Percentiles rank a stretch among this genome's conserved stretches.
phyloP scores from a whole-genome alignment of 1,140 invertebrate species.

The Drosophila sturtevanti region DNA sequence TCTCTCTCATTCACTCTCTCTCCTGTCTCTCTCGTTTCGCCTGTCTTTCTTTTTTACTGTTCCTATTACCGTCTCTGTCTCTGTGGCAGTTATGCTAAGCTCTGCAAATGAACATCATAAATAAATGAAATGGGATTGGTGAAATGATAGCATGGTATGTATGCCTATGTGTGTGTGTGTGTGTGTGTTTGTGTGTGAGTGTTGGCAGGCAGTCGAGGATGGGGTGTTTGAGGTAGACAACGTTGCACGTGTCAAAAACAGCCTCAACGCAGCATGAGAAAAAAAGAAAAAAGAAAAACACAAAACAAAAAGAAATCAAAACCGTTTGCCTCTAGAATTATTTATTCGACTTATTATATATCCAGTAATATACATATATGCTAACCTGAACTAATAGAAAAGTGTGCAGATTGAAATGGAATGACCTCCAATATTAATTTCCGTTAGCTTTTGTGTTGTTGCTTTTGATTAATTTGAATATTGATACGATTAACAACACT shows the following conservation, averaged over 20 bases:
- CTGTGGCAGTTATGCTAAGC: slow-evolving; percentile 63
- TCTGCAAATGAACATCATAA: slow-evolving; percentile 73
- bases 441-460: no score
- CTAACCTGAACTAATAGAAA: no score
- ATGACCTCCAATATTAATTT: no score
- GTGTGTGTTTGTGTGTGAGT: background rate
- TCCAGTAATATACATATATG: background rate
- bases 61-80: background rate
- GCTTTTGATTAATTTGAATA: no score
- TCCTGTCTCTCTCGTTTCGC: background rate
- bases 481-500: no score
- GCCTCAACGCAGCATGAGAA: background rate
- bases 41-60: slow-evolving; percentile 5
- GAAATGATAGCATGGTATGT: background rate
- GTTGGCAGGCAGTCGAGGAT: no score
- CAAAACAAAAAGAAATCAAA: background rate
- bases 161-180: background rate
- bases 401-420: no score
- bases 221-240: background rate
- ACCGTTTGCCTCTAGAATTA: background rate
- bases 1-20: background rate
- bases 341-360: background rate
- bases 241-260: slow-evolving; percentile 52
- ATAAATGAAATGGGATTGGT: slow-evolving; percentile 38
- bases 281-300: background rate